phyloP scores from a whole-genome alignment of 2,113 vertebrate genomes.

The Narcine bancroftii region DNA sequence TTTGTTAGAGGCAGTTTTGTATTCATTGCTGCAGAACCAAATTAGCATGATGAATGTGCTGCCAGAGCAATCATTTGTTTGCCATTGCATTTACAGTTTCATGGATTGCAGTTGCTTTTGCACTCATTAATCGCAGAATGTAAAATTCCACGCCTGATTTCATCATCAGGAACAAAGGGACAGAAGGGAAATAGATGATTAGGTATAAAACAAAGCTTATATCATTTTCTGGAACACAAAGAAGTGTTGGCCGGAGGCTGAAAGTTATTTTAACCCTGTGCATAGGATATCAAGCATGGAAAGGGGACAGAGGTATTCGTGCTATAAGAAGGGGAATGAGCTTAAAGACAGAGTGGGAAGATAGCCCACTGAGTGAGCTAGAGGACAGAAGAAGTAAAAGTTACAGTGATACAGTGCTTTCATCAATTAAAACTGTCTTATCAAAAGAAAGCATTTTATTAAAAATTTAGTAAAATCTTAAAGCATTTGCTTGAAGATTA shows the following conservation, averaged over 20 bases:
- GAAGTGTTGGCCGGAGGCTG: neutral
- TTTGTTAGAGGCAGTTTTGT: neutral
- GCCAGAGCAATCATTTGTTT: no score
- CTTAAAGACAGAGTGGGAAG: neutral
- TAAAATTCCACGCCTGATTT: neutral
- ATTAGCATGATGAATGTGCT: neutral
- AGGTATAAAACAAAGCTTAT: neutral
- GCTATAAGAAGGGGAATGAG: neutral
- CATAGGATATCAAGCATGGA: neutral
- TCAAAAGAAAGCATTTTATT: neutral
- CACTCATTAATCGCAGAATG: neutral
- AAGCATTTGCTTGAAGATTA: neutral
- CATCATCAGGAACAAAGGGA: neutral
- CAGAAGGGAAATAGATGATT: neutral
- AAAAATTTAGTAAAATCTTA: neutral
- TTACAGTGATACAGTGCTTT: neutral
- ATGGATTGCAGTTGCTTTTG: neutral
- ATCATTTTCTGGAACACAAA: neutral
- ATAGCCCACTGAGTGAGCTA: no score
- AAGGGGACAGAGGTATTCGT: neutral
- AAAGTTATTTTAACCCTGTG: neutral
- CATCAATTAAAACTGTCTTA: neutral
- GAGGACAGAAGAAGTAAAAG: neutral
- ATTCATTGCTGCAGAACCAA: neutral
- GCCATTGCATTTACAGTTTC: neutral